Percentiles rank a stretch among this genome's conserved stretches.
These are phyloP conservation scores for Zaprionus kolodkinae DNA, from an alignment of 1,140 invertebrate genomes.

Conservation along the genomic window DNA sequence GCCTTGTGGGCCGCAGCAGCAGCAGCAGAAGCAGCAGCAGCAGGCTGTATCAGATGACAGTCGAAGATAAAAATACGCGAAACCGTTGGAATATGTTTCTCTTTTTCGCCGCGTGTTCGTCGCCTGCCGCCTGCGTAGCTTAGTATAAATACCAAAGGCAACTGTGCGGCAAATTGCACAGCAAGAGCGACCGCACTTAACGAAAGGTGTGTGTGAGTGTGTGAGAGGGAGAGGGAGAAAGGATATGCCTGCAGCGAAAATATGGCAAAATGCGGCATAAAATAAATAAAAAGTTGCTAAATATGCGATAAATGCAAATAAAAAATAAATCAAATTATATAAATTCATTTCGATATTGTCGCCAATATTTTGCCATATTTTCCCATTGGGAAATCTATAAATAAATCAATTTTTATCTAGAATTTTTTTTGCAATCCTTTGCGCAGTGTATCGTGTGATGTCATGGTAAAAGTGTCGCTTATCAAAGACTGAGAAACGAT, in stretches of 20 bases:
- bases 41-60: constrained; percentile 37
- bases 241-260: constrained; percentile 22
- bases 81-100: constrained; percentile 47
- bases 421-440: constrained; percentile 27
- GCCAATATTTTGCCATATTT: constrained; percentile 44
- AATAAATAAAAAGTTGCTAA: neutral
- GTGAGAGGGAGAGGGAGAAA: constrained; percentile 25
- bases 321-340: constrained; percentile 10
- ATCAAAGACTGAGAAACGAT: constrained; percentile 48
- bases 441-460: constrained; percentile 62
- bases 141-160: constrained; percentile 57
- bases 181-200: constrained; percentile 51
- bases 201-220: constrained; percentile 60
- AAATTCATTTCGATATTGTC: neutral
- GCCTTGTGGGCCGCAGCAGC: constrained; percentile 10
- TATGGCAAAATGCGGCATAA: constrained; percentile 7
- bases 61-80: constrained; percentile 60
- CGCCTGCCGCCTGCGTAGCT: neutral
- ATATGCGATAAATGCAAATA: neutral
- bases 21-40: constrained; percentile 1
- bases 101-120: neutral
- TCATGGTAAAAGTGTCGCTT: constrained; percentile 57
- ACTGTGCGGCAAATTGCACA: constrained; percentile 41
- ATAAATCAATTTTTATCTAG: constrained; percentile 19
- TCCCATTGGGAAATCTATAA: constrained; percentile 1